These are phyloP conservation scores for Drosophila watanabei DNA, from an alignment of 1,140 invertebrate genomes.

Conservation along the genomic window DNA sequence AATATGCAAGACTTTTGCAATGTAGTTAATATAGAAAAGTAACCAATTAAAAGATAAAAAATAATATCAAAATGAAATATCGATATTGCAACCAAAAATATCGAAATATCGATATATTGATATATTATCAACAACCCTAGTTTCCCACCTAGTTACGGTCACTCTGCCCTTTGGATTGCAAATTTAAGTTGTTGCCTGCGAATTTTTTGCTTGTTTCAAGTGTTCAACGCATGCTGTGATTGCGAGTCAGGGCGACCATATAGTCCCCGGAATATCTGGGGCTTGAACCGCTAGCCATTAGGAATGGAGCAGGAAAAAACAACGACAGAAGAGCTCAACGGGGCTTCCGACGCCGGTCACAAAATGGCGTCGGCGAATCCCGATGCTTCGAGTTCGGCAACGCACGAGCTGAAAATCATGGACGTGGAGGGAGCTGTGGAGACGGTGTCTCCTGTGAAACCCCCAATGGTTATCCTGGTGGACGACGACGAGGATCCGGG, in stretches of 20 bases:
- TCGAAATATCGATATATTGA: too few relatives aligned
- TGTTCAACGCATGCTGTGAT: constrained; percentile 21
- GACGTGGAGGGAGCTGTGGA: constrained; percentile 59
- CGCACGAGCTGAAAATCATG: constrained; percentile 67
- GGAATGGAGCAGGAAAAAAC: constrained; percentile 9
- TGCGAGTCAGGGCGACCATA: background rate
- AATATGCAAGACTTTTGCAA: too few relatives aligned
- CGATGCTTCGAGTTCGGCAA: constrained; percentile 1
- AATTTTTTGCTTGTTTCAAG: constrained; percentile 9
- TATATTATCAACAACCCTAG: too few relatives aligned
- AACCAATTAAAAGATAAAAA: too few relatives aligned
- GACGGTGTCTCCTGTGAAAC: background rate
- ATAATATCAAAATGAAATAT: too few relatives aligned
- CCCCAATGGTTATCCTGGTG: constrained; percentile 39
- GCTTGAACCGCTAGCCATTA: background rate
- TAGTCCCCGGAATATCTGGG: constrained; percentile 4
- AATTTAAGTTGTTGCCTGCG: constrained; percentile 10
- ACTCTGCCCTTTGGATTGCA: background rate
- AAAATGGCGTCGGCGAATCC: constrained; percentile 68
- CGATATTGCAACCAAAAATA: too few relatives aligned
- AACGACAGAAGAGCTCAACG: background rate
- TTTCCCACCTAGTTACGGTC: background rate
- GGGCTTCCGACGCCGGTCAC: constrained; percentile 35
- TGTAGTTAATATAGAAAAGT: too few relatives aligned
- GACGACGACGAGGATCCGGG: constrained; percentile 45